Percentiles rank a stretch among this genome's conserved stretches.
phyloP scores from a whole-genome alignment of 2,888 invertebrate species.

The Cephus pulcher region DNA sequence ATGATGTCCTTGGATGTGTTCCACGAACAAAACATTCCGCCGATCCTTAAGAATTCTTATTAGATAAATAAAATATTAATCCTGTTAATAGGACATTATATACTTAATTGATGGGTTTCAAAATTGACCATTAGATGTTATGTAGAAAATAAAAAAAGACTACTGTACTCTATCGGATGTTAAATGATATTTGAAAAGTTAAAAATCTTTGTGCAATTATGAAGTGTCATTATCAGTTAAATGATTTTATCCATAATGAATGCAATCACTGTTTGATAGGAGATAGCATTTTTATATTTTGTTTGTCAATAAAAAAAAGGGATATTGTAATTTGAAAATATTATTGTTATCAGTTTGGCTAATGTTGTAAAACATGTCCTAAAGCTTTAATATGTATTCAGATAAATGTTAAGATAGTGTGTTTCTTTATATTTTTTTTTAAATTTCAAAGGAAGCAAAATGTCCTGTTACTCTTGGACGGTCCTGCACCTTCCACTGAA shows the following conservation, averaged over 20 bases:
- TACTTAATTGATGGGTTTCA: not conserved
- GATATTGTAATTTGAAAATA: not conserved
- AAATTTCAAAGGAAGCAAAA: constrained; percentile 30
- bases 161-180: not conserved
- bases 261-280: not conserved
- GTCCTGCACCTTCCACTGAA: constrained; percentile 49
- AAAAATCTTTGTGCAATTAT: not conserved
- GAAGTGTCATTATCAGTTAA: not conserved
- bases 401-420: not conserved
- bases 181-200: not conserved
- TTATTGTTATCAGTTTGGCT: not conserved
- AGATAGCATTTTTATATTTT: not conserved
- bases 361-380: not conserved
- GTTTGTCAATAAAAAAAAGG: not conserved
- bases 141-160: not conserved
- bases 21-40: not conserved
- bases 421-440: not conserved
- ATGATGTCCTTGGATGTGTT: not conserved
- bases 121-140: not conserved
- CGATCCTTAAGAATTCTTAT: not conserved
- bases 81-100: not conserved
- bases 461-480: constrained; percentile 40
- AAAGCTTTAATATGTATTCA: not conserved
- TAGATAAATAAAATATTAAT: not conserved
- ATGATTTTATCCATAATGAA: not conserved